These are phyloP conservation scores for Felis chaus DNA, from an alignment of 2,113 vertebrate genomes.

Conservation along the genomic window DNA sequence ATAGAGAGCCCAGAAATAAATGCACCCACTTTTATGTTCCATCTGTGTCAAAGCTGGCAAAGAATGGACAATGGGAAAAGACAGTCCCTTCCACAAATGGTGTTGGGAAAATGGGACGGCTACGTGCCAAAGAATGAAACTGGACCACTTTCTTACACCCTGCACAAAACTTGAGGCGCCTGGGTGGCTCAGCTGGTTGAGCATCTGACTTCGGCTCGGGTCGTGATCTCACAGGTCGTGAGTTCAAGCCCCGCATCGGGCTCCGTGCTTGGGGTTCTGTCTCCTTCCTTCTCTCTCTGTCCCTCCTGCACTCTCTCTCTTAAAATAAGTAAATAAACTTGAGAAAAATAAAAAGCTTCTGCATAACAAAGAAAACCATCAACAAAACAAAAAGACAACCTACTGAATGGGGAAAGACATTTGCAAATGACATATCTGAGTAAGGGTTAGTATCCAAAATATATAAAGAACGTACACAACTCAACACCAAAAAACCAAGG, in stretches of 20 bases:
- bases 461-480: not conserved
- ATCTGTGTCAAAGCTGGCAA: not conserved
- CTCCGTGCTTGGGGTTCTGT: too few species aligned
- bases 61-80: not conserved
- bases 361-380: not conserved
- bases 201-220: too few species aligned
- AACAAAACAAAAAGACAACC: not conserved
- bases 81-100: not conserved
- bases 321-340: too few species aligned
- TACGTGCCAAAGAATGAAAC: not conserved
- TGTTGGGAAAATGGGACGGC: not conserved
- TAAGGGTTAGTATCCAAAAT: not conserved
- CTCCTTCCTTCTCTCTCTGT: too few species aligned
- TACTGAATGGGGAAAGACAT: not conserved
- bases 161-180: not conserved
- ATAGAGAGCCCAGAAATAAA: not conserved
- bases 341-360: not conserved
- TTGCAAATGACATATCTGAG: not conserved
- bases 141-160: not conserved
- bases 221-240: too few species aligned
- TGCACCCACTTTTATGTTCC: not conserved
- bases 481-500: not conserved
- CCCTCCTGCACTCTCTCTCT: too few species aligned
- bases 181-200: too few species aligned
- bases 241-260: too few species aligned